A percentile compares a stretch with the other conserved stretches of the same genome.
Conservation (phyloP, 2,888 invertebrate genomes). For the Scelioninae gen. 1 region DNA sequence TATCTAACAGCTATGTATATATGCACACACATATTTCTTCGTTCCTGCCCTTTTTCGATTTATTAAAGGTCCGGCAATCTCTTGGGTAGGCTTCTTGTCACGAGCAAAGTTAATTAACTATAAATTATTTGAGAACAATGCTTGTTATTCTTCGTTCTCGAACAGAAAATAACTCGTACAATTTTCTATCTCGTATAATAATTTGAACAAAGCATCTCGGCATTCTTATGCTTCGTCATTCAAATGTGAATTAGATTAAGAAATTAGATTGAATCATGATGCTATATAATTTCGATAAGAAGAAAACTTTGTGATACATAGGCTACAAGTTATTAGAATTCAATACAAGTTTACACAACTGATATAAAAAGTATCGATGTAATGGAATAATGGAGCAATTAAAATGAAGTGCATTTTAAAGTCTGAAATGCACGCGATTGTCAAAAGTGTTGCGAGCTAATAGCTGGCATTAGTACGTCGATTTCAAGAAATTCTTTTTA, state of each 20-base stretch:
- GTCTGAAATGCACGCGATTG: slow-evolving; percentile 44
- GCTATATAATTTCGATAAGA: background rate
- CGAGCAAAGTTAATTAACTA: slow-evolving; percentile 62
- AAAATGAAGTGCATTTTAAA: slow-evolving; percentile 41
- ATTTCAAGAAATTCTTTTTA: slow-evolving; percentile 58
- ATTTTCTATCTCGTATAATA: slow-evolving; percentile 19
- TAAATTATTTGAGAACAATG: slow-evolving; percentile 59
- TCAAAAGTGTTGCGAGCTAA: slow-evolving; percentile 53
- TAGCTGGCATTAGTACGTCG: slow-evolving; percentile 54
- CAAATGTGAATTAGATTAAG: background rate
- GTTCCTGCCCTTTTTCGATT: slow-evolving; percentile 60
- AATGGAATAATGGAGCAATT: slow-evolving; percentile 46
- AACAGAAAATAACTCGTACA: background rate
- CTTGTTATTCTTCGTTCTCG: slow-evolving; percentile 13
- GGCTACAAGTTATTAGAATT: background rate
- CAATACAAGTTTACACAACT: background rate
- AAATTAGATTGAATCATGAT: slow-evolving; percentile 4
- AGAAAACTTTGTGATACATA: background rate
- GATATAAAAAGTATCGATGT: slow-evolving; percentile 9
- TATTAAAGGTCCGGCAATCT: slow-evolving; percentile 57
- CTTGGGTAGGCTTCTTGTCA: slow-evolving; percentile 49
- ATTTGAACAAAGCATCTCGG: slow-evolving; percentile 12
- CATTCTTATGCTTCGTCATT: slow-evolving; percentile 14
- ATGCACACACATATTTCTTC: slow-evolving; percentile 46
- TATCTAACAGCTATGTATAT: slow-evolving; percentile 63